Evolutionary conservation across 2,888 invertebrate genomes (phyloP).

Genomic region (Polymixis flavicincta): DNA sequence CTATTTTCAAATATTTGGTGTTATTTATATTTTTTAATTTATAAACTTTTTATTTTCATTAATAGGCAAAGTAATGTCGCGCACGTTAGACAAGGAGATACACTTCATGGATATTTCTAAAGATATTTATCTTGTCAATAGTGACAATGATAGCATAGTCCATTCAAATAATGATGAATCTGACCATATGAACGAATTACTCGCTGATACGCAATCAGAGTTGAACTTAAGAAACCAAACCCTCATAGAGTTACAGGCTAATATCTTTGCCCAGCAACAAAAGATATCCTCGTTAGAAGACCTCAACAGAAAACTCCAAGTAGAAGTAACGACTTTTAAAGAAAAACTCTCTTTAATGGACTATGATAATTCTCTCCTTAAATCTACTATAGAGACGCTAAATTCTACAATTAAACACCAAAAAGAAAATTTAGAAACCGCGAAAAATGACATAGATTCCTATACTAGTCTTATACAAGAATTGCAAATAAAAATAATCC

Average conservation of each 20-base stretch:
- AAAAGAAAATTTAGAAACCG: slow-evolving; percentile 73
- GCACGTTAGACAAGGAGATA: slow-evolving; percentile 71
- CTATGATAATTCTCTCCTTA: slow-evolving; percentile 78
- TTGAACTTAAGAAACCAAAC: slow-evolving; percentile 73
- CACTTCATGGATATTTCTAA: slow-evolving; percentile 81
- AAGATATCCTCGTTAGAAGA: slow-evolving; percentile 78
- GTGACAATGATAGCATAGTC: slow-evolving; percentile 77
- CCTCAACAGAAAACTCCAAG: slow-evolving; percentile 74
- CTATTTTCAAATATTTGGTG: not conserved
- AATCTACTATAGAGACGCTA: slow-evolving; percentile 77
- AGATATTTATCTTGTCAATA: slow-evolving; percentile 81
- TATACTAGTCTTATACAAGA: slow-evolving; percentile 80
- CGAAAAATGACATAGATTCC: slow-evolving; percentile 78
- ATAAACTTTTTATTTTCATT: slow-evolving; percentile 24
- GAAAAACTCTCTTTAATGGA: slow-evolving; percentile 74
- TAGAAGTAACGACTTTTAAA: slow-evolving; percentile 71
- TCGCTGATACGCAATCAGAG: slow-evolving; percentile 74
- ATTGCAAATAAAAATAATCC: slow-evolving; percentile 77
- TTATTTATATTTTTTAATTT: not conserved
- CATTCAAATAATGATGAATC: slow-evolving; percentile 70
- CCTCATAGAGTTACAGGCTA: slow-evolving; percentile 77
- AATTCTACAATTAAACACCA: slow-evolving; percentile 79
- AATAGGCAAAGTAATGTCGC: slow-evolving; percentile 71
- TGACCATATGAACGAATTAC: slow-evolving; percentile 66
- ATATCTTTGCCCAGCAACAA: slow-evolving; percentile 74